Evolutionary conservation across 2,113 vertebrate species (phyloP), one percentile per base, ranked within the genome.

Genomic region (Antechinus stuartii): DNA sequence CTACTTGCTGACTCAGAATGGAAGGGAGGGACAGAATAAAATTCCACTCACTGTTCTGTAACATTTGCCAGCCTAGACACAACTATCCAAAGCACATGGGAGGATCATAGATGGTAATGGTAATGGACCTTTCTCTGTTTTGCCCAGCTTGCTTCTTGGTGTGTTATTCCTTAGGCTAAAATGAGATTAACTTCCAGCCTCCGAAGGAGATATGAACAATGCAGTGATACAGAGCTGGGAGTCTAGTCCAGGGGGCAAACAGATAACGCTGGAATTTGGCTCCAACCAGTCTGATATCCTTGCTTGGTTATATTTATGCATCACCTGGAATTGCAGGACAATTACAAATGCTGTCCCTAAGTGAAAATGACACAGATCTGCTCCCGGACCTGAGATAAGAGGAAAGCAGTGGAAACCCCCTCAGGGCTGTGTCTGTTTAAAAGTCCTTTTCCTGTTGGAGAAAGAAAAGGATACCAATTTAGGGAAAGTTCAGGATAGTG

Each of bases 1-100:
- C 54, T 55, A n/a, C 96, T 94, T 52, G 93, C 95, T 97, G 97
- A 97, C 95, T 97, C 98, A 95, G 92, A 92, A 42, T 84, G 68
- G 55, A 91, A n/a, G 4, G 94, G 52, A 92, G 25, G 89, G 92
- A 52, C 90, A 96, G 94, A 54, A 90, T 55, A 94, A 96, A 27
- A 89, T 54, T 93, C 55, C 10, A 68, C 89, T 92, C 68, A 84
- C 92, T 11, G 19, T 14, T 91, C 76, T 96, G 93, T 12, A 89
- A 94, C 49, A 47, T 52, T 90, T 90, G 90, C 95, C 92, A 94
- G 57, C 91, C 76, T 54, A 93, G 92, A 8, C 7, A 91, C 96
- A 54, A 91, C 42, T 26, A 95, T 54, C 49, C 42, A 47, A 93
- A 92, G 68, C 90, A 94, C 89, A 68, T 47, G 19, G 68, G n/a